phyloP scores from a whole-genome alignment of 2,113 vertebrate genomes.

The Sialia sialis region DNA sequence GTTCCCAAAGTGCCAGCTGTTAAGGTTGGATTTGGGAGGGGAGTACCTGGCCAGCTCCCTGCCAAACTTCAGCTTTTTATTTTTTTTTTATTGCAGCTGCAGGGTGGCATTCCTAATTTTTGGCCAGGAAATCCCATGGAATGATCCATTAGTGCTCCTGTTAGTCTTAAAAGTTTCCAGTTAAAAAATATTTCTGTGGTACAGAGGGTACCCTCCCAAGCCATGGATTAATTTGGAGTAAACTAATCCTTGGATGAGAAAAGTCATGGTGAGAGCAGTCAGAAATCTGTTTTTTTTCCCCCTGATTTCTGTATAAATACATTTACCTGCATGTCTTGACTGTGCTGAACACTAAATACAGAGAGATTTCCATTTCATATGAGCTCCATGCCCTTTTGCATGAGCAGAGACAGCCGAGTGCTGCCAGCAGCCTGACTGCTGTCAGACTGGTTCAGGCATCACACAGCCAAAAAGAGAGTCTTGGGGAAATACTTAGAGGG shows the following conservation, averaged over 20 bases:
- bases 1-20: not conserved
- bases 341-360: not conserved
- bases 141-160: not conserved
- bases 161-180: not conserved
- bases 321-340: not conserved
- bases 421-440: not conserved
- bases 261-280: accelerated
- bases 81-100: not conserved
- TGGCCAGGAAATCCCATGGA: not conserved
- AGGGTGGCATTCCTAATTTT: not conserved
- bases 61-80: not conserved
- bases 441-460: not conserved
- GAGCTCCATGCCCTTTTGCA: not conserved
- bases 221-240: not conserved
- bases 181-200: not conserved
- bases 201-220: not conserved
- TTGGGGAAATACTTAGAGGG: constrained; percentile 10
- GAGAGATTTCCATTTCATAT: not conserved
- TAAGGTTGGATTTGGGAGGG: not conserved
- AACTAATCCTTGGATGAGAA: not conserved
- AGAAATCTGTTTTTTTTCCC: not conserved
- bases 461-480: not conserved
- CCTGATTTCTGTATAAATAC: not conserved
- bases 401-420: not conserved
- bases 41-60: not conserved